These are phyloP conservation scores for Microcebus jonahi DNA, from an alignment of 2,113 vertebrate genomes.

Conservation along the genomic window DNA sequence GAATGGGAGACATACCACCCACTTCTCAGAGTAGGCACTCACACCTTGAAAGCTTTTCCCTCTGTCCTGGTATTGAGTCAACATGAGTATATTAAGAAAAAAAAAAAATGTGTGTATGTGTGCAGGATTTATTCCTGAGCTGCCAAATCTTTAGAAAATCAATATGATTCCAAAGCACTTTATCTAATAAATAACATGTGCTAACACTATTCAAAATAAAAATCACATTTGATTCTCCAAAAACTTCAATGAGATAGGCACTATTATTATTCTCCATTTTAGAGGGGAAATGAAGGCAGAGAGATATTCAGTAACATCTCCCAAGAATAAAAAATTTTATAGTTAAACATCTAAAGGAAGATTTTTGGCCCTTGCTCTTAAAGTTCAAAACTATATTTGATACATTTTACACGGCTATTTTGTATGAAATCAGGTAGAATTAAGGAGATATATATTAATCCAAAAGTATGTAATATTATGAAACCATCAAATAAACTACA, in stretches of 20 bases:
- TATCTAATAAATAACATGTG: not conserved
- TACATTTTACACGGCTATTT: not conserved
- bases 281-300: not conserved
- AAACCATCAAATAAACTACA: not conserved
- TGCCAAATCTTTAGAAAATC: conserved; percentile 22
- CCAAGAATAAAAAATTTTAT: not conserved
- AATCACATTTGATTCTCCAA: not conserved
- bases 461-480: not conserved
- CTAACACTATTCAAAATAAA: conserved; percentile 1
- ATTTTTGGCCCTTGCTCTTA: not conserved
- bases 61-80: not conserved
- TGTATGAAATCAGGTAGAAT: not conserved
- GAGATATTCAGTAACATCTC: not conserved
- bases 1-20: not conserved
- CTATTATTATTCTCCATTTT: not conserved
- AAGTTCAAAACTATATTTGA: not conserved
- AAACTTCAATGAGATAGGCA: not conserved
- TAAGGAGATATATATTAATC: not conserved
- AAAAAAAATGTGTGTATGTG: not conserved
- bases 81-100: not conserved
- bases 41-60: not conserved
- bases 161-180: not conserved
- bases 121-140: not conserved
- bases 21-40: not conserved
- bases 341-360: not conserved